A percentile compares a stretch with the other conserved stretches of the same genome.
Conservation (phyloP, 92 coral and sea anemone genomes). For the Porites cylindrica region DNA sequence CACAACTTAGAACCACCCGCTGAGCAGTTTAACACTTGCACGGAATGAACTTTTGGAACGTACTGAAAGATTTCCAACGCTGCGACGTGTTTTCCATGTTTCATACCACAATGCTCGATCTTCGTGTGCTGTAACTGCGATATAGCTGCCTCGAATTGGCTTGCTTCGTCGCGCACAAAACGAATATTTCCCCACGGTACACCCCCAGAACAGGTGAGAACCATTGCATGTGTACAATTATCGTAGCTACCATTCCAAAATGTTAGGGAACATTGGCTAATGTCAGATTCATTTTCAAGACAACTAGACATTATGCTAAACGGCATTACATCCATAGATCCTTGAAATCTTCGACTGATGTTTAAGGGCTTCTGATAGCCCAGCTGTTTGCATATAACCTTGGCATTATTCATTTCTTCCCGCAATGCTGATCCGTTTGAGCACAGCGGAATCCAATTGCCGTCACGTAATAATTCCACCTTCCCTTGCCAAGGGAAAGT, state of each 20-base stretch:
- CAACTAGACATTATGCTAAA: constrained; percentile 10
- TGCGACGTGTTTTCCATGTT: constrained; percentile 25
- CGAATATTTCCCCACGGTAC: constrained; percentile 51
- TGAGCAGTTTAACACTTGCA: constrained; percentile 31
- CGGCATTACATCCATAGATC: not conserved
- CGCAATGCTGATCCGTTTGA: constrained; percentile 18
- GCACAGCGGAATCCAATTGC: constrained; percentile 75
- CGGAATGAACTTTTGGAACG: constrained; percentile 26
- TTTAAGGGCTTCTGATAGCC: constrained; percentile 45
- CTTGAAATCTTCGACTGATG: not conserved
- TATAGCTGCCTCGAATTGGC: not conserved
- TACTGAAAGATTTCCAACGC: constrained; percentile 46
- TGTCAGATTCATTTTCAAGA: constrained; percentile 30
- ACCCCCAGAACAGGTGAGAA: constrained; percentile 31
- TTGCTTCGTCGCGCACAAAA: constrained; percentile 4
- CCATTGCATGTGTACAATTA: not conserved
- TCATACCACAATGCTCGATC: constrained; percentile 42
- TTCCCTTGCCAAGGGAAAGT: constrained; percentile 64
- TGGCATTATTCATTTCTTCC: constrained; percentile 25
- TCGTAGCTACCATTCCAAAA: not conserved
- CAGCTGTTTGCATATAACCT: constrained; percentile 77
- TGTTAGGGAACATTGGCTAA: constrained; percentile 6
- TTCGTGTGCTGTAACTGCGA: constrained; percentile 28
- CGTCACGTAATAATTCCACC: constrained; percentile 59
- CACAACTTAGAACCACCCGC: constrained; percentile 40